phyloP scores from a whole-genome alignment of 2,113 vertebrate genomes.

The Eptesicus fuscus region DNA sequence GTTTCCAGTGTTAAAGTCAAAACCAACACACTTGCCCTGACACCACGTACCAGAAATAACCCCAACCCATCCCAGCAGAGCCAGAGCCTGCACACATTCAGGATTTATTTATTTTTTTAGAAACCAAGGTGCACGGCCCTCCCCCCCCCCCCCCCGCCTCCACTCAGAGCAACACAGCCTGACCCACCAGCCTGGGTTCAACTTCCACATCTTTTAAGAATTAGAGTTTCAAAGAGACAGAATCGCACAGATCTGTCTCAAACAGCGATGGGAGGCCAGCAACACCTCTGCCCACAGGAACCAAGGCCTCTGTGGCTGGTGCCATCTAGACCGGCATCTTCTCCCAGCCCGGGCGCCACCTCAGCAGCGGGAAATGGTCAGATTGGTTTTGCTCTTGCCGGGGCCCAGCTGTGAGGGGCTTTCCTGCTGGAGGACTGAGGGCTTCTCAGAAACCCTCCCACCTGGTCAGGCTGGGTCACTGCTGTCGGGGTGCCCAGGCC shows the following conservation, averaged over 20 bases:
- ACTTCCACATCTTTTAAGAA: background rate
- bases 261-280: background rate
- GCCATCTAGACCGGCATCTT: too few species aligned
- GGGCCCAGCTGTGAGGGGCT: background rate
- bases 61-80: background rate
- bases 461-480: too few species aligned
- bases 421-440: background rate
- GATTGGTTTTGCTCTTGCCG: background rate
- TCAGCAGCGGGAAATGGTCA: rapidly evolving
- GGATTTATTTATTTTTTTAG: background rate
- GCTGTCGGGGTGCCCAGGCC: background rate
- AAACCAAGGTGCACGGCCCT: background rate
- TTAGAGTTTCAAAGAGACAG: background rate
- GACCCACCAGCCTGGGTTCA: background rate
- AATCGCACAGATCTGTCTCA: background rate
- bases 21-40: background rate
- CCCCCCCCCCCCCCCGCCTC: background rate
- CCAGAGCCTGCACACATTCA: background rate
- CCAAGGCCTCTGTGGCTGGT: background rate
- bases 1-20: background rate
- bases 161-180: background rate
- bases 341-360: background rate
- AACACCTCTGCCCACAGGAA: background rate
- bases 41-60: constrained; percentile 31
- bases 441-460: background rate